These are phyloP conservation scores for Drosophila sturtevanti DNA, from an alignment of 1,140 invertebrate genomes.

Conservation along the genomic window DNA sequence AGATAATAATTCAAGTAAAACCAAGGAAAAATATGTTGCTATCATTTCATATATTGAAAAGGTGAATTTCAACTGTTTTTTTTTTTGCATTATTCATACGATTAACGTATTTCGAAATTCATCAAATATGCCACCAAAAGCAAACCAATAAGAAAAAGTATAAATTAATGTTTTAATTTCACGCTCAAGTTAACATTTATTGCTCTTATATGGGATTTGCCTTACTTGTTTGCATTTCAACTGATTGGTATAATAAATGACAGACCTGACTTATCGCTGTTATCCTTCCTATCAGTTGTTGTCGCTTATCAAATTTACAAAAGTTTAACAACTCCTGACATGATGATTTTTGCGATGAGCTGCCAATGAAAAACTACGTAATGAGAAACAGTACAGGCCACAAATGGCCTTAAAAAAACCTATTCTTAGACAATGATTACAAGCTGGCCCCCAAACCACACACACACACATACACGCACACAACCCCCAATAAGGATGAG, in stretches of 20 bases:
- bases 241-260: slow-evolving; percentile 27
- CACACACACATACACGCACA: slow-evolving; percentile 1
- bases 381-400: slow-evolving; percentile 13
- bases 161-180: slow-evolving; percentile 80
- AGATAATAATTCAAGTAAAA: background rate
- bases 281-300: background rate
- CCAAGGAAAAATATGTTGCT: background rate
- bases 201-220: slow-evolving; percentile 47
- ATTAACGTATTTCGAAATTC: slow-evolving; percentile 25
- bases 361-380: slow-evolving; percentile 11
- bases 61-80: background rate
- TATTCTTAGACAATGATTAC: slow-evolving; percentile 42
- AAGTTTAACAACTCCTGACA: slow-evolving; percentile 15
- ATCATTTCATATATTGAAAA: slow-evolving; percentile 1
- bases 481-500: slow-evolving; percentile 17
- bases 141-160: slow-evolving; percentile 39
- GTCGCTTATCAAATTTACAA: slow-evolving; percentile 14
- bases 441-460: slow-evolving; percentile 44
- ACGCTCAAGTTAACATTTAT: slow-evolving; percentile 74
- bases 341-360: slow-evolving; percentile 3
- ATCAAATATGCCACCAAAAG: slow-evolving; percentile 46
- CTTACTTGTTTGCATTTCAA: slow-evolving; percentile 30
- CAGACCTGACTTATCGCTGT: slow-evolving; percentile 10
- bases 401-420: background rate
- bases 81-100: slow-evolving; percentile 51